phyloP scores from a whole-genome alignment of 2,888 invertebrate genomes.

The Andrena minutula region DNA sequence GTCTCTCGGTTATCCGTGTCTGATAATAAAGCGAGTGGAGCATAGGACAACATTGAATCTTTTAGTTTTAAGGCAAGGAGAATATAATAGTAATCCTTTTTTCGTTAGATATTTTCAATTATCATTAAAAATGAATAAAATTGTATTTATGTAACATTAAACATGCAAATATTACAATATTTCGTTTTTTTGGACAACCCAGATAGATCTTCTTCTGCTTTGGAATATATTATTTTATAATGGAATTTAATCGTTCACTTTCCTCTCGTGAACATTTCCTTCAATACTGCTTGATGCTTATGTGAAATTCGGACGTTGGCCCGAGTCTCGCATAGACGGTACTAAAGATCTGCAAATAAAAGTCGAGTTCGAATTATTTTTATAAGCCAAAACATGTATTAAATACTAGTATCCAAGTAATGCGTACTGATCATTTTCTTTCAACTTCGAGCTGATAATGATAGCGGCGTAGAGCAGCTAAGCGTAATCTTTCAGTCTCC shows the following conservation, averaged over 20 bases:
- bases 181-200: constrained; percentile 40
- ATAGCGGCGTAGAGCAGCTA: constrained; percentile 94
- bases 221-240: constrained; percentile 56
- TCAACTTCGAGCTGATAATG: constrained; percentile 95
- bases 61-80: neutral
- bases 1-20: too few relatives aligned
- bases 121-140: constrained; percentile 60
- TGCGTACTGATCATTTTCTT: constrained; percentile 48
- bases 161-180: constrained; percentile 64
- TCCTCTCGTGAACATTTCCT: constrained; percentile 39
- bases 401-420: neutral
- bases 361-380: neutral
- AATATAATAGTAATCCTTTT: neutral
- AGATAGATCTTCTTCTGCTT: constrained; percentile 40
- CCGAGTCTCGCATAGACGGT: constrained; percentile 20
- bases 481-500: constrained; percentile 93
- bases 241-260: constrained; percentile 44
- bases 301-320: constrained; percentile 32
- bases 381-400: neutral
- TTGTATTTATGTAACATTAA: constrained; percentile 60
- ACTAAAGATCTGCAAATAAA: constrained; percentile 37
- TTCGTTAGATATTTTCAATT: constrained; percentile 37
- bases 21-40: too few relatives aligned
- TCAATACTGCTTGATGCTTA: constrained; percentile 47
- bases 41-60: too few relatives aligned